phyloP scores from a whole-genome alignment of 2,113 vertebrate genomes.

The Pterophyllum scalare region DNA sequence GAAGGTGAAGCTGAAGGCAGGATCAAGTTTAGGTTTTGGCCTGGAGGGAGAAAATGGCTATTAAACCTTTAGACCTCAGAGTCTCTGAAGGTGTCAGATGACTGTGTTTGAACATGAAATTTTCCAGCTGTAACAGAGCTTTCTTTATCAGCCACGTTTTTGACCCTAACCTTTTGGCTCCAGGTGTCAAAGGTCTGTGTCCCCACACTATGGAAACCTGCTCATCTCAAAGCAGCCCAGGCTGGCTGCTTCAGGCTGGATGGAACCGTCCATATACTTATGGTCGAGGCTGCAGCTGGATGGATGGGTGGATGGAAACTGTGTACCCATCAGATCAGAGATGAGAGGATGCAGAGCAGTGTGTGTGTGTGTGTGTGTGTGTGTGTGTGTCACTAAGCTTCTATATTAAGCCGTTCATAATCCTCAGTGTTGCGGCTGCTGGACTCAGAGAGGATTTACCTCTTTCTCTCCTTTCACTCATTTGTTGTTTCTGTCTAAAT shows the following conservation, averaged over 20 bases:
- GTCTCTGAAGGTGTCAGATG: too few relatives aligned
- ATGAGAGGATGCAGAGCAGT: conserved; percentile 1
- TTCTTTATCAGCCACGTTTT: background rate
- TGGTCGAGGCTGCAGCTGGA: background rate
- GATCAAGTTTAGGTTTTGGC: background rate
- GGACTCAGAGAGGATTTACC: conserved; percentile 54
- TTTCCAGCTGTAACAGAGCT: background rate
- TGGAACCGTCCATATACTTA: background rate
- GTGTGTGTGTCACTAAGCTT: conserved; percentile 33
- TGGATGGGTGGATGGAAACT: background rate
- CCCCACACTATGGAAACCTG: background rate
- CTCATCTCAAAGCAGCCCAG: background rate
- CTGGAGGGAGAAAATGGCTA: rapidly evolving
- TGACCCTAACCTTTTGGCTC: background rate
- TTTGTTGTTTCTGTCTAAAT: conserved; percentile 1
- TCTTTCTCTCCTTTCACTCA: conserved; percentile 22
- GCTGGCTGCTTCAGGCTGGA: background rate
- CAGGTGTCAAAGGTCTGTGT: background rate
- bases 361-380: conserved; percentile 4
- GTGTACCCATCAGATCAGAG: background rate
- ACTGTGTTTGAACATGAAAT: too few relatives aligned
- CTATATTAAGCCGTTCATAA: conserved; percentile 58
- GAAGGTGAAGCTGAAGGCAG: rapidly evolving
- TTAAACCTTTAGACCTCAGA: background rate
- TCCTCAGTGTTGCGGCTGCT: conserved; percentile 35